Base-by-base conservation (phyloP, 2,797 vertebrate species). In the Enteromius treurensis region DNA sequence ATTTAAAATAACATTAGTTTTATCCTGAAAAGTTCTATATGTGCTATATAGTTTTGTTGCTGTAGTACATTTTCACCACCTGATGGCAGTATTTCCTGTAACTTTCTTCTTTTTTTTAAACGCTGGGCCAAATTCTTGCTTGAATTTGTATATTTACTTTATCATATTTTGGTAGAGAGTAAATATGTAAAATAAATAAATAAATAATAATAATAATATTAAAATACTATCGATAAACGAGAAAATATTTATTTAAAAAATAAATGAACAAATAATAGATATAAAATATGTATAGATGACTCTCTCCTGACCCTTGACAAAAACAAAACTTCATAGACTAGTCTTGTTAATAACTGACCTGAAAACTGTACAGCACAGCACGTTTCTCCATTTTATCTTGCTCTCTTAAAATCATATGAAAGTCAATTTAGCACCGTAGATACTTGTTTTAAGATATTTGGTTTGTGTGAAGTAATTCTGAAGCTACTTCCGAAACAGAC, bases 61-160 rank as follows among this genome's bases (percentile, higher is more conserved):
- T 70, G n/a, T 78, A 26, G 9, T 1, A 0, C 1, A 34, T 60
- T 49, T 49, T 1, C 11, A 49, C 71, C 71, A 62, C 71, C 79
- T 80, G 77, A 78, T 84, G 80, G 85, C 82, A 88, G 76, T 82
- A 67, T 69, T 75, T 86, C 40, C 76, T 80, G 55, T 29, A 10
- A 60, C 21, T 32, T 32, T 37, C 65, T 13, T 68, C 58, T 74
- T 47, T 67, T 47, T 67, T 47, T 6, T 11, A 69, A 69, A 45
- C 8, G 23, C 7, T 23, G 32, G n/a, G 1, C 8, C n/a, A 75
- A 74, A 51, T 47, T 32, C 68, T 64, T 34, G 2, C 13, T 49
- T 26, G 19, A 55, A 26, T 58, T 64, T 26, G 7, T 55, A 40
- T 34, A 69, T 67, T 9, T 45, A 77, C 19, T 10, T 67, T 14